phyloP scores from a whole-genome alignment of 2,797 vertebrate species.

The Intellagama lesueurii region DNA sequence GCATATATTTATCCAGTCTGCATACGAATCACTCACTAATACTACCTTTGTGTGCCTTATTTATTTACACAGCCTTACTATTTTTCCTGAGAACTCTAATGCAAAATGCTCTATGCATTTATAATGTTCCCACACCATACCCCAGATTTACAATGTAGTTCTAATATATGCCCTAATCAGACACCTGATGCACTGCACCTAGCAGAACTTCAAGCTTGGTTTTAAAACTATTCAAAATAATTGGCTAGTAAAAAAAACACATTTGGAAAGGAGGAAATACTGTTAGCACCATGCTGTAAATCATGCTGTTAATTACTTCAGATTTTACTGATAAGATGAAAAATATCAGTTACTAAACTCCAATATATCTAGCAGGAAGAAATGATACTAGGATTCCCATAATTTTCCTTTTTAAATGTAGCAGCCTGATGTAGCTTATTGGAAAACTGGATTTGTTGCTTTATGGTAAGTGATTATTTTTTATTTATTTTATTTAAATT shows the following conservation, averaged over 20 bases:
- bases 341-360: slow-evolving; percentile 20
- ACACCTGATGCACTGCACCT: background rate
- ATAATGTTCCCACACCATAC: background rate
- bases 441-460: slow-evolving; percentile 18
- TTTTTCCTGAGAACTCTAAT: background rate
- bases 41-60: background rate
- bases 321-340: slow-evolving; percentile 18
- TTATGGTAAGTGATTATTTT: background rate
- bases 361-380: slow-evolving; percentile 28
- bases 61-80: background rate
- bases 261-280: slow-evolving; percentile 11
- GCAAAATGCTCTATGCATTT: background rate
- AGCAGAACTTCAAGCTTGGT: background rate
- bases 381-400: background rate
- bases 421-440: background rate
- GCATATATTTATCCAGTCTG: background rate
- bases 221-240: background rate
- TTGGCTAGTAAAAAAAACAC: background rate
- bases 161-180: background rate
- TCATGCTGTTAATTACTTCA: slow-evolving; percentile 17
- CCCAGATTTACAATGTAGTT: background rate
- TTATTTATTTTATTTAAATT: too few relatives aligned
- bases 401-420: slow-evolving; percentile 12
- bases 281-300: background rate
- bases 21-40: background rate